Base-by-base conservation (phyloP, 2,113 vertebrate genomes). In the Hassar affinis region DNA sequence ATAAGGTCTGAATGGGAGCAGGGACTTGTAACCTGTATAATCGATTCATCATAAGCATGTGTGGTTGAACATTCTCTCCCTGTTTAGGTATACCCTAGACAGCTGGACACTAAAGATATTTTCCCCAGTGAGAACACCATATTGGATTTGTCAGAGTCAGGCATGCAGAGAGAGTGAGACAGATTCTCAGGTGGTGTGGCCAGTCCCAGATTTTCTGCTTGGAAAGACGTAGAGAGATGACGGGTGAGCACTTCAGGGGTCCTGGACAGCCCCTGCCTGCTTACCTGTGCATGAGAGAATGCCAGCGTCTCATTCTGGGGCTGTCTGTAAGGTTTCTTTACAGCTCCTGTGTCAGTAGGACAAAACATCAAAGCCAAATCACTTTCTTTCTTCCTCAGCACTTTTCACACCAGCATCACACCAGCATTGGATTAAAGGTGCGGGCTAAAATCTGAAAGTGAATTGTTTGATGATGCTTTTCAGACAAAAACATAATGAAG, bases 161-260 rank as follows among this genome's bases (percentile, higher is more conserved):
- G 69, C 27, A 20, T 6, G 57, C 10, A 12, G 57, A 71, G 69
- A 49, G 35, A 38, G 62, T 6, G 14, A n/a, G 11, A 22, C 9
- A n/a, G 78, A 82, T 78, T 72, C 64, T 64, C 54, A 88, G 85
- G 80, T 22, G 72, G 47, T 51, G 82, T 85, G 85, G 85, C 82
- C 66, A 87, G 77, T 88, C 84, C 78, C 72, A 42, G 47, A 80
- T 74, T 89, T 88, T 87, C 84, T 89, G 83, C 69, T 64, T 52
- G 80, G 72, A 80, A 84, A 80, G 77, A 80, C 88, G 86, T 74
- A 86, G 62, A 84, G 82, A 88, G 85, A 84, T 91, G 89, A 91
- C 85, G 89, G 69, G 76, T 78, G 86, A 87, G 80, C 84, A 90
- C 85, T 91, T 89, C 78, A 7, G 61, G 76, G 75, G 85, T 89